Conservation (phyloP, 2,113 vertebrate species). For the Dasyurus viverrinus region DNA sequence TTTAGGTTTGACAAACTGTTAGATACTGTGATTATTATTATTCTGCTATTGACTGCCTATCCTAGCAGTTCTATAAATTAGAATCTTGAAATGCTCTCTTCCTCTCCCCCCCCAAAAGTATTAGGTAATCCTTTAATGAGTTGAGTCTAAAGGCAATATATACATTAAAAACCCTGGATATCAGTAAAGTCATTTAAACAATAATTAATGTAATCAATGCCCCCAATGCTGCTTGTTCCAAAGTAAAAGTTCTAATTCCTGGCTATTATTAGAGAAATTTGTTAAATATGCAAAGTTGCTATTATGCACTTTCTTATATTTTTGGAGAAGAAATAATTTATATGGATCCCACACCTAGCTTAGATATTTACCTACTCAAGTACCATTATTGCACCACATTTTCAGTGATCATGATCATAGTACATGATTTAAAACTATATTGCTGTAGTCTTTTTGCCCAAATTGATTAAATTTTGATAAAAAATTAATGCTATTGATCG, state of each 20-base stretch:
- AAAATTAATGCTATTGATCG: neutral
- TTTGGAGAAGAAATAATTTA: neutral
- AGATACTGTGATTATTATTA: neutral
- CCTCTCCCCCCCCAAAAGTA: neutral
- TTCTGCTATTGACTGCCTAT: neutral
- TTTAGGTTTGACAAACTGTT: neutral
- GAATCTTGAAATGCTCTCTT: neutral
- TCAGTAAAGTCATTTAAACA: neutral
- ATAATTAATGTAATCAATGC: neutral
- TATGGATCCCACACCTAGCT: neutral
- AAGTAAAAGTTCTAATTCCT: neutral
- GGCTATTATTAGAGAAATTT: neutral
- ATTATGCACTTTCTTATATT: neutral
- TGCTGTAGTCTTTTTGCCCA: too few species aligned
- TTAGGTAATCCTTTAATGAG: neutral
- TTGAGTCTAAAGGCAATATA: neutral
- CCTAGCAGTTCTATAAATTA: neutral
- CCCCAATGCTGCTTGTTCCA: neutral
- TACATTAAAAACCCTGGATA: neutral
- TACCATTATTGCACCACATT: too few species aligned
- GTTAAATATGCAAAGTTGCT: neutral
- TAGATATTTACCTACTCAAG: neutral
- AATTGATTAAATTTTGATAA: too few species aligned
- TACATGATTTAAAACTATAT: too few species aligned
- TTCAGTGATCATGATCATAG: neutral